Conservation (phyloP, 2,888 invertebrate genomes). For the Heliconius ethilla region DNA sequence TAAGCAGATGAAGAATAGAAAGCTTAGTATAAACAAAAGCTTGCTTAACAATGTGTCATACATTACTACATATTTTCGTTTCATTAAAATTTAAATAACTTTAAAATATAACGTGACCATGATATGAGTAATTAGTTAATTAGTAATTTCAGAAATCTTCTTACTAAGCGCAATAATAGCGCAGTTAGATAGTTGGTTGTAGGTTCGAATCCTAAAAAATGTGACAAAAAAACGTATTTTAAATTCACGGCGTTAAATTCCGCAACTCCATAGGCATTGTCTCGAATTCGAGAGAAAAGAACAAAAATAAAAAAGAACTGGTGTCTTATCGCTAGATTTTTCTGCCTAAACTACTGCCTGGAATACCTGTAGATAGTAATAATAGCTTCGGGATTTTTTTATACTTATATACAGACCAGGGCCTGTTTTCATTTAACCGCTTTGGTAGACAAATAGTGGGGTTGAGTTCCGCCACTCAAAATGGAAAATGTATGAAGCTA, state of each 20-base stretch:
- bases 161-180: not conserved
- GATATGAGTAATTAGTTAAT: not conserved
- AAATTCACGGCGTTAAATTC: no score
- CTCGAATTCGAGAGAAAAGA: no score
- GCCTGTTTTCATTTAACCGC: not conserved
- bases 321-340: no score
- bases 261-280: no score
- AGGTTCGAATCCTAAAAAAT: not conserved
- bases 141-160: slow-evolving; percentile 1
- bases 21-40: not conserved
- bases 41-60: not conserved
- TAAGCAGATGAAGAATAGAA: not conserved
- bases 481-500: no score
- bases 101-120: not conserved
- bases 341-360: no score
- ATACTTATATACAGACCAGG: no score
- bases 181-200: not conserved
- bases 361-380: no score
- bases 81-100: slow-evolving; percentile 2
- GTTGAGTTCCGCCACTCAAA: not conserved
- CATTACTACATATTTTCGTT: slow-evolving; percentile 1
- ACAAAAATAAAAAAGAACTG: no score
- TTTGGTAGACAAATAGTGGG: not conserved
- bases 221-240: not conserved
- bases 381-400: no score